Base-by-base conservation (phyloP, 2,113 vertebrate species). In the Lagopus muta region DNA sequence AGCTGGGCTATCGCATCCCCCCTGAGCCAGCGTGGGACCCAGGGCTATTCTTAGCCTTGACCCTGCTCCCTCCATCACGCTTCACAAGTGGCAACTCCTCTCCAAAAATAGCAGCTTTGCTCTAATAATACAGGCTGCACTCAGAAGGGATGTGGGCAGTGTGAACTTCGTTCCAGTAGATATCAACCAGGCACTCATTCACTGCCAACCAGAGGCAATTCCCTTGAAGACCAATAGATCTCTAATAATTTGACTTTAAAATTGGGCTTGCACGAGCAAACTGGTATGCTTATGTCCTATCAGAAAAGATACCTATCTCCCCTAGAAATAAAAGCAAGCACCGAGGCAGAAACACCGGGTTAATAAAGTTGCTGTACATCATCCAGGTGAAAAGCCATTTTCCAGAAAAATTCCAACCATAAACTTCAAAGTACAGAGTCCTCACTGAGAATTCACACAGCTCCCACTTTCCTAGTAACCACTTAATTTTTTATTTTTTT, bases 41-140 rank as follows among this genome's bases (percentile, higher is more conserved):
- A 36, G 48, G n/a, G 20, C 88, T 96, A 94, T 94, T 95, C 66
- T 95, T 95, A 86, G 92, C 45, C 48, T 47, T 94, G 86, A 88
- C 62, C 83, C 91, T 88, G 67, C 80, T 88, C 77, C 48, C 70
- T 66, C 77, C 25, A 11, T 82, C 64, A 71, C 30, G 30, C 62
- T 95, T 82, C 67, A 61, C 55, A 89, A 86, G 90, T 67, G 93
- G 73, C 60, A 82, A 50, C 54, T 82, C 78, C 66, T 64, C 85
- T 89, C 80, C 74, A 79, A 86, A 86, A 96, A 96, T 95, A 97
- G 74, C 8, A 2, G 64, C 87, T 84, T 80, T 43, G 28, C 62
- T 93, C 89, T 85, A 96, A 92, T 57, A 91, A 94, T 91, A 91
- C 71, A 66, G 9, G 27, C 43, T 78, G 7, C 1, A 12, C 43